Percentiles rank a stretch among this genome's conserved stretches.
Evolutionary conservation across 2,113 vertebrate genomes (phyloP).

Genomic region (Origma solitaria): DNA sequence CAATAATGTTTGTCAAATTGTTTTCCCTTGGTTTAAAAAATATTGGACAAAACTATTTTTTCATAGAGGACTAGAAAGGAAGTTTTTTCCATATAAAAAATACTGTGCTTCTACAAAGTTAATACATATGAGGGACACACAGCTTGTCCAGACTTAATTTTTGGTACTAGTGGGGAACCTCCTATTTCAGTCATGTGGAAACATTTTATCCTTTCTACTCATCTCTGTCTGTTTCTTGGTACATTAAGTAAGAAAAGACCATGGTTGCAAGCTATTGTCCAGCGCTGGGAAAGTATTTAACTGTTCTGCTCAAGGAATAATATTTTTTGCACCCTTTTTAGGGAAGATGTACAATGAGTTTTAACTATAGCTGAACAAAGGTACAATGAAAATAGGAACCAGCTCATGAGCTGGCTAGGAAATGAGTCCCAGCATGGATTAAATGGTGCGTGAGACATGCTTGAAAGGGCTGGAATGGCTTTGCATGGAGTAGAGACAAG

Average conservation of each 20-base stretch:
- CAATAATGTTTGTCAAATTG: background rate
- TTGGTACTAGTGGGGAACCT: background rate
- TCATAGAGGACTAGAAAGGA: background rate
- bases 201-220: background rate
- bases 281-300: background rate
- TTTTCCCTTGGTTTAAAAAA: background rate
- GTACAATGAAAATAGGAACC: background rate
- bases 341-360: background rate
- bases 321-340: background rate
- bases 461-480: background rate
- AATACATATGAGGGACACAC: background rate
- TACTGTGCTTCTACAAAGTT: background rate
- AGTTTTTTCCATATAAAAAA: background rate
- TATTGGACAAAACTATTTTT: background rate
- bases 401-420: background rate
- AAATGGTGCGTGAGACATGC: background rate
- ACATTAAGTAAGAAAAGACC: background rate
- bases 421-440: background rate
- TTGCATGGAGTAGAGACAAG: background rate
- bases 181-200: background rate
- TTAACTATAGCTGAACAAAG: background rate
- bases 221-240: background rate
- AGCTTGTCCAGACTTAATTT: background rate
- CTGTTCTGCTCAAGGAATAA: background rate
- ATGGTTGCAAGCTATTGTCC: constrained; percentile 27